Evolutionary conservation across 2,888 invertebrate genomes (phyloP).

Genomic region (Mayetiola destructor): DNA sequence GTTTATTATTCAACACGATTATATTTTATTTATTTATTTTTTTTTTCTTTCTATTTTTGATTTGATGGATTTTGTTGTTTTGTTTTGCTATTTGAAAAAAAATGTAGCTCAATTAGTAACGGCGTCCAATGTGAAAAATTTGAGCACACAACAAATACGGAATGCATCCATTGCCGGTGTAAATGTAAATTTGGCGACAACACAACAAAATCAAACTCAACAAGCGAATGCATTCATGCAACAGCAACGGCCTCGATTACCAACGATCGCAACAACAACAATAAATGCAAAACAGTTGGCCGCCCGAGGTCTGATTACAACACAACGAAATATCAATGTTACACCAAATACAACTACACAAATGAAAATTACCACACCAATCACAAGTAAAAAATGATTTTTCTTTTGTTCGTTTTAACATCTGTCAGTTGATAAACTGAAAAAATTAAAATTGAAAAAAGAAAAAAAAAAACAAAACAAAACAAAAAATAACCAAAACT

Average conservation of each 20-base stretch:
- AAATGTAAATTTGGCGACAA: constrained; percentile 17
- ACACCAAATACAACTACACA: constrained; percentile 22
- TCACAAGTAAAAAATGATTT: constrained; percentile 25
- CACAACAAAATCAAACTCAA: background rate
- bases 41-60: background rate
- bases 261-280: constrained; percentile 31
- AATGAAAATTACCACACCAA: constrained; percentile 30
- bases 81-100: constrained; percentile 21
- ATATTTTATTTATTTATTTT: background rate
- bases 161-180: constrained; percentile 24
- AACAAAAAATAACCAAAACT: no score
- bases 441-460: no score
- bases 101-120: constrained; percentile 34
- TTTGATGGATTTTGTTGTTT: background rate
- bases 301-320: constrained; percentile 14
- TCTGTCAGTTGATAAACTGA: no score
- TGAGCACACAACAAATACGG: constrained; percentile 34
- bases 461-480: no score
- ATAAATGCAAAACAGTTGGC: constrained; percentile 24
- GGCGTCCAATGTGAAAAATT: constrained; percentile 47
- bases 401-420: no score
- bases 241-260: constrained; percentile 23
- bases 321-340: constrained; percentile 31
- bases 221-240: background rate
- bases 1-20: no score